Evolutionary conservation across 2,797 vertebrate genomes (phyloP), one percentile per base, ranked within the genome.

Genomic region (Poecilia picta): DNA sequence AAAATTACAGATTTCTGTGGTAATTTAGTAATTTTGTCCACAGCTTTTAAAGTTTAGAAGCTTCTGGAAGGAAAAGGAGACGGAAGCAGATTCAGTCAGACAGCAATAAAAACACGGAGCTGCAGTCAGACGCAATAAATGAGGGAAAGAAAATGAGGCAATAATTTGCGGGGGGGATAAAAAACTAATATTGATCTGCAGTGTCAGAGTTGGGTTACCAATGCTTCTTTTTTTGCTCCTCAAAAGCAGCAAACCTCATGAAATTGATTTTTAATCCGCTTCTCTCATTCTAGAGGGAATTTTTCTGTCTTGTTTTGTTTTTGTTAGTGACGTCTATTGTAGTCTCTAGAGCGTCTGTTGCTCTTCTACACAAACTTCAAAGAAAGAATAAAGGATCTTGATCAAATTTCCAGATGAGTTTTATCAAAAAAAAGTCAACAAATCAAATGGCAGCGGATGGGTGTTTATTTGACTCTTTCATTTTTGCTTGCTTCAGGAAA

Each of bases 201-300:
- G 53, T 31, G 78, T 77, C 11, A 64, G 77, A 55, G 77, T 72
- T 1, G 15, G 68, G 78, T 77, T 84, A 79, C 84, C 46, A 1
- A 47, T 43, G 72, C 64, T 80, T 55, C 75, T 84, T 72, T 83
- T 33, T 46, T 0, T 53, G 64, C 88, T 79, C 77, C 75, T 84
- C 80, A 77, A 75, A 80, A 70, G 55, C 13, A 82, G 77, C 75
- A 88, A 90, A 73, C 81, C 72, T 72, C 43, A 28, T 45, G 57
- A 47, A 75, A 94, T 93, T 72, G 78, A 88, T 93, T 93, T 92
- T 84, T 77, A 79, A 91, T 93, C 87, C 91, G 81, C 81, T 78
- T 81, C 39, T 28, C 18, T 18, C 80, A 75, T 68, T 73, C 71
- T 75, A 45, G 89, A 89, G 78, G 77, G 15, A 76, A 51, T 62